Conservation (phyloP, 2,888 invertebrate species). For the Toxonevra muliebris region DNA sequence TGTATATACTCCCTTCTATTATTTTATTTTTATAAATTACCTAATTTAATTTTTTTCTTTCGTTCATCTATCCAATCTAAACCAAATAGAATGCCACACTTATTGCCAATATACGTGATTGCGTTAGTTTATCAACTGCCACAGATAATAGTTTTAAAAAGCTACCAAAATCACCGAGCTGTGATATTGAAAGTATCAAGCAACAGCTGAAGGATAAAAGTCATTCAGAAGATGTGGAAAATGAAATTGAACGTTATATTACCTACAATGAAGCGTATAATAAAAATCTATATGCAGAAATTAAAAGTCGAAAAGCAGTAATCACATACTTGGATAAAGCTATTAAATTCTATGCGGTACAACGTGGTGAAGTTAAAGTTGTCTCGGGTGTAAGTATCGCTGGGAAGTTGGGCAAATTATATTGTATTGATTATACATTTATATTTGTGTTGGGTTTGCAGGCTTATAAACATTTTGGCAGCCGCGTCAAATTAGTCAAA, state of each 20-base stretch:
- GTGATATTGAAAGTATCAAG: conserved; percentile 81
- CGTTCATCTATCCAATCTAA: conserved; percentile 20
- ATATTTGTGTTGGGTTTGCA: conserved; percentile 55
- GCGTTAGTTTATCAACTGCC: conserved; percentile 77
- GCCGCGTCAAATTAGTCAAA: conserved; percentile 84
- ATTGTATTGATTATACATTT: conserved; percentile 2
- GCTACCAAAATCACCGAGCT: conserved; percentile 67
- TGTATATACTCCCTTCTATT: not conserved
- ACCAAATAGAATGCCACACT: conserved; percentile 72
- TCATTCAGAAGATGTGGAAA: conserved; percentile 86
- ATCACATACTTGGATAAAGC: conserved; percentile 82
- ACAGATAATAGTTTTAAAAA: conserved; percentile 75
- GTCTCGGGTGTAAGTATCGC: conserved; percentile 86
- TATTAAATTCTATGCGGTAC: conserved; percentile 87
- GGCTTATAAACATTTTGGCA: conserved; percentile 95
- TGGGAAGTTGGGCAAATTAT: not conserved
- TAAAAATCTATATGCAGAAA: conserved; percentile 81
- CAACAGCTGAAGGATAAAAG: conserved; percentile 87
- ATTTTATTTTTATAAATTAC: not conserved
- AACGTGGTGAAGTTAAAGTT: conserved; percentile 93
- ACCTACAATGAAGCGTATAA: conserved; percentile 83
- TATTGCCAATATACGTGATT: conserved; percentile 78
- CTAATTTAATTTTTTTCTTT: not conserved
- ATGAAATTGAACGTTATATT: conserved; percentile 85
- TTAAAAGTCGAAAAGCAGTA: conserved; percentile 81